Evolutionary conservation across 2,888 invertebrate species (phyloP), one percentile per base, ranked within the genome.

Genomic region (Agriopis leucophaearia): DNA sequence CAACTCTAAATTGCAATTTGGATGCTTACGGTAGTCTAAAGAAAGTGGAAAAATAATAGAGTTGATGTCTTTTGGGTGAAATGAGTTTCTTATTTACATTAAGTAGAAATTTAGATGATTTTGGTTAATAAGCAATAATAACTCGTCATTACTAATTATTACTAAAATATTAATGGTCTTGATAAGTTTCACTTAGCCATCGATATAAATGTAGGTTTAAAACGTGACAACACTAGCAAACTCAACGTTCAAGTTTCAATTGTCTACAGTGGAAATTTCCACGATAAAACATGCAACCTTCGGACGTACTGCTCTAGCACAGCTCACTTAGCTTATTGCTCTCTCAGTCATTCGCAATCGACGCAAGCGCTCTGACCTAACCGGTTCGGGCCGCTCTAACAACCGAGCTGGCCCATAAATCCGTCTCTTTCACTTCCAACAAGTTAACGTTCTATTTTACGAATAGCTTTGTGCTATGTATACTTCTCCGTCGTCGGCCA

Each of bases 221-320:
- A 45, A 16, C 8, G 69, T 70, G 47, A 57, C 86, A 81, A 75
- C 84, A 81, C 87, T 88, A 80, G 70, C 71, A 76, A 76, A 84
- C 85, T 83, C 83, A 85, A 84, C 88, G 85, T 89, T 91, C 88
- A 91, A 88, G 89, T 92, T 92, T 91, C 92, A 93, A 84, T 93
- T 93, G 94, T 93, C 88, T 89, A 86, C 91, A 89, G 90, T 93
- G 94, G 94, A 94, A 94, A 93, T 89, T 94, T 94, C 94, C 94
- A 92, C 89, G 84, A 79, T 88, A 85, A 89, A 91, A 90, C 91
- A 92, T 91, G 92, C 91, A 92, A 93, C 88, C 88, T 87, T 92
- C 85, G 79, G 79, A 81, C 72, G 75, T 72, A 77, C 89, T 83
- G 73, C 79, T 93, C 89, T 78, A 74, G 80, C 92, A 69, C 69